Evolutionary conservation across 2,888 invertebrate genomes (phyloP), one percentile per base, ranked within the genome.

Genomic region (Tenodera sinensis): DNA sequence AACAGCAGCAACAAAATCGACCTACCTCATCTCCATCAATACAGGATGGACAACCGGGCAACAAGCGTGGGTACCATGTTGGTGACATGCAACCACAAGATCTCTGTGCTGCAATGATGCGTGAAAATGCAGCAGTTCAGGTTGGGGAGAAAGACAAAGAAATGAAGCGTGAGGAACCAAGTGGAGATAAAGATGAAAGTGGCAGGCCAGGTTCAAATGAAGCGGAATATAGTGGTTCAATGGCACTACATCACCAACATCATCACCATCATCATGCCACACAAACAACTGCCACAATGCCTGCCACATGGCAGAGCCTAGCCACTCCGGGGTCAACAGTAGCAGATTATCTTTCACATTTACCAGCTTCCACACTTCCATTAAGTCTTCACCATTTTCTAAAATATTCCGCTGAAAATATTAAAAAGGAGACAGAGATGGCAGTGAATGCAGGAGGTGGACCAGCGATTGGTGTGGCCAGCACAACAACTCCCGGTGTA

Each of bases 371-470:
- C 83, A 96, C 96, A 34, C 92, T 96, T 91, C 97, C 97, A 0
- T 93, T 97, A 89, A 97, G 97, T 42, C 93, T 97, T 88, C 97
- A 97, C 92, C 97, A 97, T 93, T 96, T 97, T 91, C 94, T 97
- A 82, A 97, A 91, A 93, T 97, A 97, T 93, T 97, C 97, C 3
- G 96, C 96, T 0, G 96, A 96, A 92, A 96, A 95, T 90, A 95
- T 96, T 90, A 97, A 97, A 92, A 96, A 97, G 91, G 97, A 97
- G 91, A 95, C 90, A 91, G 95, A 91, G 92, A 95, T 91, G 93
- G 95, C 92, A 54, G 88, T 87, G 15, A 88, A 84, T 86, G 88
- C 88, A 28, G 87, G 87, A 27, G 88, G 90, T 27, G 90, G 87
- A 15, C 84, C 90, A 28, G 88, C 84, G 25, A 87, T 89, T n/a